phyloP scores from a whole-genome alignment of 2,113 vertebrate genomes.

The Neotoma lepida region DNA sequence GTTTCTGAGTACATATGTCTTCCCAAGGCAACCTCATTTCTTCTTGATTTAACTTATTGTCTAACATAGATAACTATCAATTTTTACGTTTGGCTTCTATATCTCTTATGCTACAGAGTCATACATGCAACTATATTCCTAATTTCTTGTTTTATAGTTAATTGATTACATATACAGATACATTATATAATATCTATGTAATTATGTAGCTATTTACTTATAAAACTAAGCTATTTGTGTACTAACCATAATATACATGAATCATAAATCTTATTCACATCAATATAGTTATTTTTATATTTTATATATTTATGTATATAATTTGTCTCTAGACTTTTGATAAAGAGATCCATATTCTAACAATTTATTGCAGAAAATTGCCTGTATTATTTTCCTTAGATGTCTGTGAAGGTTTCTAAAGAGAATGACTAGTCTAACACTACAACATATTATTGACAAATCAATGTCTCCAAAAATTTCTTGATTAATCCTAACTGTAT shows the following conservation, averaged over 20 bases:
- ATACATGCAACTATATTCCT: not conserved
- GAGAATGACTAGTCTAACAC: not conserved
- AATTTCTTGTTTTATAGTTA: not conserved
- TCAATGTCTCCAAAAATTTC: not conserved
- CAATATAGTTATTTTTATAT: no score
- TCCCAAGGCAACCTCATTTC: not conserved
- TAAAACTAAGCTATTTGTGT: not conserved
- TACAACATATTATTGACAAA: not conserved
- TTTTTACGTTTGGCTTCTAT: not conserved
- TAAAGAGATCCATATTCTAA: not conserved
- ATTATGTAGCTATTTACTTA: not conserved
- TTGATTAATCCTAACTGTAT: not conserved
- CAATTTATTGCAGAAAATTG: not conserved
- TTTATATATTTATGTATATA: not conserved
- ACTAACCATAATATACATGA: no score
- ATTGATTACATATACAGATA: not conserved
- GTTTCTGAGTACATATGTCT: not conserved
- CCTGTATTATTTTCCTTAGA: not conserved
- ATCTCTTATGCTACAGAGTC: not conserved
- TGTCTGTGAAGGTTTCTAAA: not conserved
- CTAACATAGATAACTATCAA: not conserved
- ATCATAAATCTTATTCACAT: no score
- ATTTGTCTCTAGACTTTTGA: not conserved
- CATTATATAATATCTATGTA: not conserved
- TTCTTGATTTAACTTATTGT: constrained; percentile 28